phyloP scores from a whole-genome alignment of 2,888 invertebrate species.

The Microctonus aethiopoides region DNA sequence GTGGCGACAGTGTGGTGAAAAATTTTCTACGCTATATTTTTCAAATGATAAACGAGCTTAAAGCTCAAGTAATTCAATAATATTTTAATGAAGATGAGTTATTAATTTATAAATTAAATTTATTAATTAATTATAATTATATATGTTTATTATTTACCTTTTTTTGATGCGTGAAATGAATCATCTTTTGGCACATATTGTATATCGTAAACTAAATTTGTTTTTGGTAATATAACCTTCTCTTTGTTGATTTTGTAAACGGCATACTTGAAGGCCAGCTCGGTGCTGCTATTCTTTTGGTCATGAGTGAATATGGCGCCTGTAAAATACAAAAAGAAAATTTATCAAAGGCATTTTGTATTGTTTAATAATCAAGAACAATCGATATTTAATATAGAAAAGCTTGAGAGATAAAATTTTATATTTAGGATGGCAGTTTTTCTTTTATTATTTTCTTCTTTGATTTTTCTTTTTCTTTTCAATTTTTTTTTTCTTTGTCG shows the following conservation, averaged over 20 bases:
- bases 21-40: constrained; percentile 4
- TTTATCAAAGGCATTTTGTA: constrained; percentile 5
- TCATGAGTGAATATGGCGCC: constrained; percentile 83
- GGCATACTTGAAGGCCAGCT: constrained; percentile 84
- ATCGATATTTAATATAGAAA: neutral
- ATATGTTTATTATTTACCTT: constrained; percentile 70
- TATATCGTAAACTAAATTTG: constrained; percentile 79
- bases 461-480: neutral
- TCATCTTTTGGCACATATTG: constrained; percentile 80
- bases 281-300: constrained; percentile 76
- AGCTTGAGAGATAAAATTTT: neutral
- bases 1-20: neutral
- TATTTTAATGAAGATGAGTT: too few species aligned
- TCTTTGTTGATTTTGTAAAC: constrained; percentile 82
- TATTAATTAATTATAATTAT: too few species aligned
- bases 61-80: neutral
- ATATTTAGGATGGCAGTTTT: neutral
- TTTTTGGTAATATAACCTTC: constrained; percentile 77
- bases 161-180: constrained; percentile 83
- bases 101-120: too few species aligned
- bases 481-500: neutral
- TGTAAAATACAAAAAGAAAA: constrained; percentile 62
- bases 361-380: neutral
- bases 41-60: neutral
- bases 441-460: neutral